Percentiles rank a stretch among this genome's conserved stretches.
phyloP scores from a whole-genome alignment of 2,113 vertebrate genomes.

The Kryptolebias marmoratus region DNA sequence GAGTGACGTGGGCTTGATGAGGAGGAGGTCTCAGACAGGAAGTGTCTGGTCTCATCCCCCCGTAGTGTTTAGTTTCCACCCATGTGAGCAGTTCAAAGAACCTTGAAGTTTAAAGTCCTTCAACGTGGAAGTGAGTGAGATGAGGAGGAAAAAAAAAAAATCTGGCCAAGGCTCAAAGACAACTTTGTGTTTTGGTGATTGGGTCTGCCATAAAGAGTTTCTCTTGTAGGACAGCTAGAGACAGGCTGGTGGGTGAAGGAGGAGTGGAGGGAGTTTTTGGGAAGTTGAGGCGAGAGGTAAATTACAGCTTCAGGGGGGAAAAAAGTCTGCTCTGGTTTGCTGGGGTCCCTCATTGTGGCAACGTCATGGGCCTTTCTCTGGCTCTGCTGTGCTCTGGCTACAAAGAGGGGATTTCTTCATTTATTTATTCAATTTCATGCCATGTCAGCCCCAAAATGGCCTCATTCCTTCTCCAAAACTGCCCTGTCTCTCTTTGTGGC shows the following conservation, averaged over 20 bases:
- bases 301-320: conserved; percentile 74
- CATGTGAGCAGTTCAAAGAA: conserved; percentile 85
- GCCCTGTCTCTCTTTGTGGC: conserved; percentile 73
- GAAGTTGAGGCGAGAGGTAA: conserved; percentile 57
- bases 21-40: conserved; percentile 41
- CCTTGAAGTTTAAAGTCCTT: conserved; percentile 86
- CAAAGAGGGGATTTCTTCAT: conserved; percentile 88
- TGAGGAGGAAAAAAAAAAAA: conserved; percentile 29
- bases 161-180: conserved; percentile 81
- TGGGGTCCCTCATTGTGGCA: conserved; percentile 76
- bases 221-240: conserved; percentile 81
- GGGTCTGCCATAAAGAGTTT: conserved; percentile 69
- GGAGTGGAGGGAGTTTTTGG: conserved; percentile 44
- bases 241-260: conserved; percentile 59
- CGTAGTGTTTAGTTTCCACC: conserved; percentile 78
- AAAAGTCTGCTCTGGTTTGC: conserved; percentile 62
- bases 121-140: conserved; percentile 87
- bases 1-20: conserved; percentile 11
- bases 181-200: conserved; percentile 83
- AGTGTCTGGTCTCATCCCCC: conserved; percentile 26
- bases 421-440: conserved; percentile 87
- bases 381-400: conserved; percentile 80
- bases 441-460: conserved; percentile 76
- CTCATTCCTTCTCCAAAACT: conserved; percentile 71
- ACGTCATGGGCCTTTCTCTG: conserved; percentile 85